Percentiles rank a stretch among this genome's conserved stretches.
Conservation (phyloP, 2,797 vertebrate species). For the Muscicapa striata region DNA sequence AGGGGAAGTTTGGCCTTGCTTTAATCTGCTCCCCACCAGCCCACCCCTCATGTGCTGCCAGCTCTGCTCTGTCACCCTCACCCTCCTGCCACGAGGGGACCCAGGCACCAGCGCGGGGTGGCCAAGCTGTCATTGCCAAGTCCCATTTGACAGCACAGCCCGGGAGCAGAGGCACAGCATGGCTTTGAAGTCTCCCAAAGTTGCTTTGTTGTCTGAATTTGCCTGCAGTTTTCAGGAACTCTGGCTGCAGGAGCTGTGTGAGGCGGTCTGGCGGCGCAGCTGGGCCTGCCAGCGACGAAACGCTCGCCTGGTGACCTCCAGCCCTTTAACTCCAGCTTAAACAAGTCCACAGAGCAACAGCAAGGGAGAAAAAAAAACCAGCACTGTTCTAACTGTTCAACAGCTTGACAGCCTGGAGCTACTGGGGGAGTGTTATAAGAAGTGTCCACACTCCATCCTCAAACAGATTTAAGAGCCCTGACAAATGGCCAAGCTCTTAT, state of each 20-base stretch:
- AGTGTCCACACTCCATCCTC: slow-evolving; percentile 54
- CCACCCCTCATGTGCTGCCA: not conserved
- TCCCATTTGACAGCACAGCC: not conserved
- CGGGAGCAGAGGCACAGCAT: fast-evolving
- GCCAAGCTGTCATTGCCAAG: not conserved
- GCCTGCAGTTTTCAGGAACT: not conserved
- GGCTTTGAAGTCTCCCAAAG: not conserved
- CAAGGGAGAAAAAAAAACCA: not conserved
- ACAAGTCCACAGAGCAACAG: not conserved
- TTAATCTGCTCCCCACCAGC: not conserved
- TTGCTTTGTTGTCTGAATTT: not conserved
- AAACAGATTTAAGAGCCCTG: slow-evolving; percentile 57
- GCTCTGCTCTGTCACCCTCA: not conserved
- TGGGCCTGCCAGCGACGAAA: not conserved
- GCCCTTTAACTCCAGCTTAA: not conserved
- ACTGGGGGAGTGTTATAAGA: slow-evolving; percentile 15
- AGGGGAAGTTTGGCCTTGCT: not conserved
- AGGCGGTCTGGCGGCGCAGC: not conserved
- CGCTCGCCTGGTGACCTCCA: not conserved
- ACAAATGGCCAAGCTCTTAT: slow-evolving; percentile 55
- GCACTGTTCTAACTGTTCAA: slow-evolving; percentile 5
- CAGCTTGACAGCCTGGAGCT: slow-evolving; percentile 67
- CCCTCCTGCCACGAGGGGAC: not conserved
- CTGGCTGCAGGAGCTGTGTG: not conserved
- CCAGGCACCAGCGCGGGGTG: fast-evolving